Evolutionary conservation across 2,113 vertebrate genomes (phyloP), one percentile per base, ranked within the genome.

Genomic region (Scophthalmus maximus): DNA sequence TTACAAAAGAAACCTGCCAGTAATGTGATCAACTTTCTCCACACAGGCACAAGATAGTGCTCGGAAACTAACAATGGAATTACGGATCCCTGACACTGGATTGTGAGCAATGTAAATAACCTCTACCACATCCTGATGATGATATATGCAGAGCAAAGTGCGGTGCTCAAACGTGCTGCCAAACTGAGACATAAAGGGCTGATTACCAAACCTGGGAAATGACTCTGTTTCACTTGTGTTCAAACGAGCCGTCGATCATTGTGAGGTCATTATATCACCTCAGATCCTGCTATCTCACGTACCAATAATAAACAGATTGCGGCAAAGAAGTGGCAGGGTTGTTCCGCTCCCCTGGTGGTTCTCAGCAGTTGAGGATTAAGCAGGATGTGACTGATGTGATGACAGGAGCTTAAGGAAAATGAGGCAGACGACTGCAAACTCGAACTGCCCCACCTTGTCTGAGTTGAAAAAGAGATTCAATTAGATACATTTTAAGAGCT

Each of bases 71-170:
- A 83, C 12, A 73, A 58, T 22, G 25, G 68, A 84, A 72, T 80
- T 74, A 84, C 81, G 42, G 30, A 86, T 61, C 30, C 50, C 66
- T 73, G 84, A 82, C 68, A 77, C 63, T 81, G 80, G 79, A 81
- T 82, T 58, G 73, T 49, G 69, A 85, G 75, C 79, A 84, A 81
- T 87, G 82, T 81, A 88, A 92, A 91, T 83, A 91, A 81, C 56
- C 56, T 67, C 69, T 78, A 80, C 68, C 85, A 87, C 79, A 76
- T 85, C 79, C 84, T 89, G 90, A 93, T 92, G 86, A 86, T 90
- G 85, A 90, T 87, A 66, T 85, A 90, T 91, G 78, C 68, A 66
- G 29, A 77, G 42, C 74, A 70, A 80, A 85, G 82, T 50, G 52
- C 34, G 70, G 59, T 32, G 65, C 58, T 84, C 64, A 73, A 78